Base-by-base conservation (phyloP, 2,113 vertebrate genomes). In the Brachypodius melanocephalos region DNA sequence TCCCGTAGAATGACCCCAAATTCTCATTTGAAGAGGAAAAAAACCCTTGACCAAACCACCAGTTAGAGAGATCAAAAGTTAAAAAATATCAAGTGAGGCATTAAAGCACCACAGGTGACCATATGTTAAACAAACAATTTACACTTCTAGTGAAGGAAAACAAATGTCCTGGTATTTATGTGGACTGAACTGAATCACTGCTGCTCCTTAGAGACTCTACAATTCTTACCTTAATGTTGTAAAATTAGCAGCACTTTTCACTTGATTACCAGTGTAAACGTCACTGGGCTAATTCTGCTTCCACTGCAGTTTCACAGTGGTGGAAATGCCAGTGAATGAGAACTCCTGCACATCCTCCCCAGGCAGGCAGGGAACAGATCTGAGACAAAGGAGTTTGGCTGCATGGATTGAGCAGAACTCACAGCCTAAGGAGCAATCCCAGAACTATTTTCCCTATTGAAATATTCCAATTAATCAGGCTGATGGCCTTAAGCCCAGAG, bases 1-100 rank as follows among this genome's bases (percentile, higher is more conserved):
- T 91, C 90, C 96, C 88, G 49, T 85, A 95, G 96, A 98, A 97
- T 97, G 84, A 97, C 96, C 95, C 95, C 84, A 97, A 97, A 85
- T 76, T 97, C 94, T 97, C 97, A 96, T 98, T 95, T 94, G 78
- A 91, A 80, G 85, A 74, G 55, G 38, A 3, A 42, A 52, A 84
- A 93, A 72, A 12, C 12, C 32, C 26, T 28, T n/a, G 83, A 69
- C 49, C 46, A 93, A 93, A 97, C 97, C 78, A 73, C 52, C 5
- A 7, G 66, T 45, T 58, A 74, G 68, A 59, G 61, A 97, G 95
- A 98, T 98, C 97, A 98, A 97, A 97, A 94, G 81, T 89, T 90
- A 1, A 67, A 93, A 95, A 93, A 95, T 82, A 95, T 88, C 79
- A 43, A 93, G 75, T 5, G 78, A 92, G 63, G 58, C 88, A 94